These are phyloP conservation scores for Latrodectus elegans DNA, from an alignment of 2,888 invertebrate species.

Conservation along the genomic window DNA sequence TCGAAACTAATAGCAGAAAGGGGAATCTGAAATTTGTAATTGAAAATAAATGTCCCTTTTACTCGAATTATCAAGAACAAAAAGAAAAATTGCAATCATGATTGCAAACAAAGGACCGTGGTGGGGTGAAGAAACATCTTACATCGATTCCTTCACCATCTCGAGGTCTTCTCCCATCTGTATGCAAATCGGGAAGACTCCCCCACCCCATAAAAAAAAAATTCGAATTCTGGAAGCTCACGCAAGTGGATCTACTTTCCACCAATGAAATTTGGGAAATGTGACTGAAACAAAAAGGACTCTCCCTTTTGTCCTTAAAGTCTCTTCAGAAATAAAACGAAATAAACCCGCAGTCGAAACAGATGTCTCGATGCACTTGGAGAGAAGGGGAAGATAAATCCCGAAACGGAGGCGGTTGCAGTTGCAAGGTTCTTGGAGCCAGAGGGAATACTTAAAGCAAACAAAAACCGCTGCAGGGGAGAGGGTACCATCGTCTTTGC, in stretches of 20 bases:
- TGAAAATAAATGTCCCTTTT: too few relatives aligned
- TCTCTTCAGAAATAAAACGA: slow-evolving; percentile 28
- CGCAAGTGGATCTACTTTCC: neutral
- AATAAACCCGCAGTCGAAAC: slow-evolving; percentile 22
- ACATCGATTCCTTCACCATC: too few relatives aligned
- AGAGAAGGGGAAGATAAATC: slow-evolving; percentile 24
- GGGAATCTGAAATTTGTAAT: too few relatives aligned
- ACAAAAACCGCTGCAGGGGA: slow-evolving; percentile 15
- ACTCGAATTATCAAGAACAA: too few relatives aligned
- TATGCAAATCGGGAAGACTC: slow-evolving; percentile 17
- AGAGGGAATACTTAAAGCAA: slow-evolving; percentile 37
- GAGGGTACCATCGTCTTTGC: neutral
- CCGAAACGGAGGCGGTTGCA: neutral
- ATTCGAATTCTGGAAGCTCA: neutral
- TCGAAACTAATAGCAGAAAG: too few relatives aligned
- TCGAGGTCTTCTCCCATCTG: slow-evolving; percentile 3
- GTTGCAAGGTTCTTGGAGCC: slow-evolving; percentile 4
- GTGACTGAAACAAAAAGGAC: neutral
- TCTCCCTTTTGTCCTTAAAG: neutral
- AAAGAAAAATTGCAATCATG: too few relatives aligned
- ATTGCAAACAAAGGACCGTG: too few relatives aligned
- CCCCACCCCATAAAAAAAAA: neutral
- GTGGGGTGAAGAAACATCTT: too few relatives aligned
- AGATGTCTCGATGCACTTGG: slow-evolving; percentile 21
- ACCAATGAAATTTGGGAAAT: neutral